Percentiles rank a stretch among this genome's conserved stretches.
Conservation (phyloP, 2,113 vertebrate genomes). For the Noturus placidus region DNA sequence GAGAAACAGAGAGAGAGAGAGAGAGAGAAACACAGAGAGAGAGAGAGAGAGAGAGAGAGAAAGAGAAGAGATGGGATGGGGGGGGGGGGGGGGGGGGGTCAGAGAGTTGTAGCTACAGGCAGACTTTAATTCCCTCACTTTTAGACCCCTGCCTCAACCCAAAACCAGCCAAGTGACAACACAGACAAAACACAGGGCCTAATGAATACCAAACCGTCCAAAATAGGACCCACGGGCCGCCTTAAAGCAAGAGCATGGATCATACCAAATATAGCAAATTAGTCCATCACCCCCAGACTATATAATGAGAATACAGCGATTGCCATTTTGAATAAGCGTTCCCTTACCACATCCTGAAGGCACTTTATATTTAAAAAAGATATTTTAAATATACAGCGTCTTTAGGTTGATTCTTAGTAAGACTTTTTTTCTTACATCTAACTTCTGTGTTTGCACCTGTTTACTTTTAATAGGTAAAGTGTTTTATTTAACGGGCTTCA, state of each 20-base stretch:
- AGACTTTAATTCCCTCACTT: conserved; percentile 49
- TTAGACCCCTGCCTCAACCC: conserved; percentile 53
- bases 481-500: background rate
- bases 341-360: background rate
- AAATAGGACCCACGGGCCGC: conserved; percentile 49
- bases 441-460: conserved; percentile 7
- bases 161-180: conserved; percentile 57
- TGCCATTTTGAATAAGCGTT: background rate
- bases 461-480: background rate
- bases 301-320: background rate
- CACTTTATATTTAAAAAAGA: too few species aligned
- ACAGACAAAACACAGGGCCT: conserved; percentile 61
- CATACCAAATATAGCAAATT: conserved; percentile 59
- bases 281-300: conserved; percentile 20
- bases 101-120: conserved; percentile 42
- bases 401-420: background rate
- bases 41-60: conserved; percentile 24
- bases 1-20: background rate
- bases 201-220: conserved; percentile 56
- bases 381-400: background rate
- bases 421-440: background rate
- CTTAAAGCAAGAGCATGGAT: conserved; percentile 40
- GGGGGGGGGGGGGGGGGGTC: conserved; percentile 27
- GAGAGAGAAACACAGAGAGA: background rate
- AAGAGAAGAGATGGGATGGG: too few species aligned